Conservation (phyloP, 2,113 vertebrate genomes). For the Puma concolor region DNA sequence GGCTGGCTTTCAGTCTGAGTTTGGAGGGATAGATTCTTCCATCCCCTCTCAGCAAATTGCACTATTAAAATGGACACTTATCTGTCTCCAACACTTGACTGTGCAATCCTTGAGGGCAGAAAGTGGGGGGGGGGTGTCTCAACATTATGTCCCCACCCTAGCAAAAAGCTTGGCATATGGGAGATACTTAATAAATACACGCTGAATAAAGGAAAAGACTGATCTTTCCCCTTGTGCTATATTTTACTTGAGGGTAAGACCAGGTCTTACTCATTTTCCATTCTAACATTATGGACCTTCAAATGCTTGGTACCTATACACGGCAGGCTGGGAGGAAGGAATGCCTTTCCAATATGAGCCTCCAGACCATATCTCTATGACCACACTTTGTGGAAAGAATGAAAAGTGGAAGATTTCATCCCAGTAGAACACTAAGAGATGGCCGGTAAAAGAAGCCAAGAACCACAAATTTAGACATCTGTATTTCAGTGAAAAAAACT, state of each 20-base stretch:
- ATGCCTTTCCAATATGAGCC: not conserved
- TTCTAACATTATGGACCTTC: not conserved
- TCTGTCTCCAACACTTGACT: not conserved
- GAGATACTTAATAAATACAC: not conserved
- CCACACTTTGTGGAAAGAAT: not conserved
- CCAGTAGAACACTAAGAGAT: not conserved
- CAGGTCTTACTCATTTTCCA: not conserved
- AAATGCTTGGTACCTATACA: not conserved
- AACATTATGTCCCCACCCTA: not conserved
- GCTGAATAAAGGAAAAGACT: not conserved
- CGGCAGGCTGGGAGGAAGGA: not conserved
- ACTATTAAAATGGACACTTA: not conserved
- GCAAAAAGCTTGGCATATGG: not conserved
- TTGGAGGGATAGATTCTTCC: no score
- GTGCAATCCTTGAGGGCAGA: not conserved
- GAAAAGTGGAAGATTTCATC: not conserved
- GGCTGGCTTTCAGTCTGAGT: not conserved
- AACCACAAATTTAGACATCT: not conserved
- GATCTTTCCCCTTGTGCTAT: not conserved
- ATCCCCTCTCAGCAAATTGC: not conserved
- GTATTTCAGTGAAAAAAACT: not conserved
- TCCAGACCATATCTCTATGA: not conserved
- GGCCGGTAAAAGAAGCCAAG: not conserved
- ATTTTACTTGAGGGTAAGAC: not conserved
- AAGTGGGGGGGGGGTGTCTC: not conserved